phyloP scores from a whole-genome alignment of 2,888 invertebrate species.

The Xestoiulus laeticollis region DNA sequence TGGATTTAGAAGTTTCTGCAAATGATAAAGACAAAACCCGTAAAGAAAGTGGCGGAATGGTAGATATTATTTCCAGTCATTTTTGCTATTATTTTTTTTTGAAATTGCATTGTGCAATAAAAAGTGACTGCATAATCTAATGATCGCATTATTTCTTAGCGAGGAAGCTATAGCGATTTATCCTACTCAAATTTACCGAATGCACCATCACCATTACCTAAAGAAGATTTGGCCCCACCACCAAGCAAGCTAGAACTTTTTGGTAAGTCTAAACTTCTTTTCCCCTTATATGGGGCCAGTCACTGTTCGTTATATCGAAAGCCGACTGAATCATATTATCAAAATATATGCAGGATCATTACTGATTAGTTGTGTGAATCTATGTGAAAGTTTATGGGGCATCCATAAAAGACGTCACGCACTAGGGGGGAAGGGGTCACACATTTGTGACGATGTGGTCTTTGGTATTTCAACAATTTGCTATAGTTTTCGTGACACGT shows the following conservation, averaged over 20 bases:
- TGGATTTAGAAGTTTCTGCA: neutral
- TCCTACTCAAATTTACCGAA: slow-evolving; percentile 58
- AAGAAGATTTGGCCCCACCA: slow-evolving; percentile 65
- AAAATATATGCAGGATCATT: no score
- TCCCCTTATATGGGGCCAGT: no score
- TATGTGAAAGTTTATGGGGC: no score
- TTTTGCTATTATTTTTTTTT: neutral
- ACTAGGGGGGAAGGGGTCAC: no score
- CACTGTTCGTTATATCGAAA: no score
- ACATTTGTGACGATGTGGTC: no score
- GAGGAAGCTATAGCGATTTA: slow-evolving; percentile 53
- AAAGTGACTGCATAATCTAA: neutral
- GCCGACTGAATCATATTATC: no score
- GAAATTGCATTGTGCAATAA: neutral
- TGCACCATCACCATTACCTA: slow-evolving; percentile 61
- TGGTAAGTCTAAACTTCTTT: slow-evolving; percentile 61
- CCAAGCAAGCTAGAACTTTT: slow-evolving; percentile 66
- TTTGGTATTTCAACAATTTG: no score
- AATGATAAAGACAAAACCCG: neutral
- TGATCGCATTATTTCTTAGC: slow-evolving; percentile 25
- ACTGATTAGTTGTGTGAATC: no score
- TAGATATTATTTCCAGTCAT: neutral
- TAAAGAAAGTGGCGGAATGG: neutral
- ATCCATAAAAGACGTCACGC: no score
- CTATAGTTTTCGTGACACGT: no score